Conservation (phyloP, 2,888 invertebrate species). For the Tachina lurida region DNA sequence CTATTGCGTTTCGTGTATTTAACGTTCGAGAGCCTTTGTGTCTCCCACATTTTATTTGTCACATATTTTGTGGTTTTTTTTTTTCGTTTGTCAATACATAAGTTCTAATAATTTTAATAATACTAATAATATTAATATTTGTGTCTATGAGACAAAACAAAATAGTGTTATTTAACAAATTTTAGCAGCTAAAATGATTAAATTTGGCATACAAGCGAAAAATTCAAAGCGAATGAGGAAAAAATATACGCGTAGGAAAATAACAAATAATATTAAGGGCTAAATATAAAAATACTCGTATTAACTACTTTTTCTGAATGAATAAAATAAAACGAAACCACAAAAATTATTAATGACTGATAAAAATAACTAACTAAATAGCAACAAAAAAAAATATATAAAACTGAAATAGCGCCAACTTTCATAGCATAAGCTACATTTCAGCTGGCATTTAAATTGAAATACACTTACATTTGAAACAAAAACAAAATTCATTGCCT, state of each 20-base stretch:
- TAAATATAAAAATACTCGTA: background rate
- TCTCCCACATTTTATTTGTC: background rate
- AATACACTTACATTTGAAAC: too few species aligned
- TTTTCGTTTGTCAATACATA: background rate
- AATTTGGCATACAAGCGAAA: background rate
- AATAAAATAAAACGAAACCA: slow-evolving; percentile 1
- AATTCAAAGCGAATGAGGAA: background rate
- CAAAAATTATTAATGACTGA: slow-evolving; percentile 16
- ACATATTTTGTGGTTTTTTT: background rate
- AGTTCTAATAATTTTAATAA: slow-evolving; percentile 7
- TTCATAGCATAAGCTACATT: background rate
- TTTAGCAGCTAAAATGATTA: background rate
- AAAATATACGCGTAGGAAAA: background rate
- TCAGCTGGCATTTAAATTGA: background rate
- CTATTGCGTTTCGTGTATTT: background rate
- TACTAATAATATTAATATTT: slow-evolving; percentile 15
- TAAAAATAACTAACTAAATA: slow-evolving; percentile 11
- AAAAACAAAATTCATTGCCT: too few species aligned
- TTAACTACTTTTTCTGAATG: background rate
- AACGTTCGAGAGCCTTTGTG: background rate
- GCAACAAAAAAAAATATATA: background rate
- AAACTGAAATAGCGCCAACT: background rate
- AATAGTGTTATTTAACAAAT: background rate
- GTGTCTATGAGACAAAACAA: background rate
- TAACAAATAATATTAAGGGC: background rate